Evolutionary conservation across 1,140 invertebrate species (phyloP), one percentile per base, ranked within the genome.

Genomic region (Ladona fulva): DNA sequence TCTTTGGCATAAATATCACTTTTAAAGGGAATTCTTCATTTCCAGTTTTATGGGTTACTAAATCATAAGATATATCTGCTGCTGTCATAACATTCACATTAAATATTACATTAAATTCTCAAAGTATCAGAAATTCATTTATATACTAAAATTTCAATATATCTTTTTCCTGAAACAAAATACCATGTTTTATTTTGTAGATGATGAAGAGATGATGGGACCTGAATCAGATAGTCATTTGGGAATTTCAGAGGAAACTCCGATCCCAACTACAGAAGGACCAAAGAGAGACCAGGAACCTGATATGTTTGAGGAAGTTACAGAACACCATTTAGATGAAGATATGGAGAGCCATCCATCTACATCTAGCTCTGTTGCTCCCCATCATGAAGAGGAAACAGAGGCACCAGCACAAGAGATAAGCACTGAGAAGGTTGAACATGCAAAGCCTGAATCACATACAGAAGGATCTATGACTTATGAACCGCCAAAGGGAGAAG

Each of bases 381-480:
- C 37, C 79, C 75, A 78, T 16, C 25, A 76, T n/a, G 44, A 76
- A 79, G 77, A 75, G 78, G 78, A 74, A 77, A 44, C 42, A 42
- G 19, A 66, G 79, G 37, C 59, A 66, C 66, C 74, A n/a, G 52
- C 78, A 24, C 74, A 66, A 74, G 77, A 76, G n/a, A 42, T 78
- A 75, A 78, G 37, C 19, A 14, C 78, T n/a, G 77, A 73, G 16
- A n/a, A 74, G 76, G 37, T 74, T 42, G 59, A 78, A 76, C 74
- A 77, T 78, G 75, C n/a, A 73, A 24, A 25, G 19, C 12, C 66
- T 77, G 78, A 74, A 29, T 66, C 75, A 79, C 24, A 66, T 6
- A 22, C 52, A 6, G 52, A 66, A 19, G n/a, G n/a, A 22, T n/a
- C n/a, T n/a, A 66, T 22, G 1, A 66, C 52, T 22, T 66, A 3